These are phyloP conservation scores for Elymnias hypermnestra DNA, from an alignment of 1,140 invertebrate genomes.

Conservation along the genomic window DNA sequence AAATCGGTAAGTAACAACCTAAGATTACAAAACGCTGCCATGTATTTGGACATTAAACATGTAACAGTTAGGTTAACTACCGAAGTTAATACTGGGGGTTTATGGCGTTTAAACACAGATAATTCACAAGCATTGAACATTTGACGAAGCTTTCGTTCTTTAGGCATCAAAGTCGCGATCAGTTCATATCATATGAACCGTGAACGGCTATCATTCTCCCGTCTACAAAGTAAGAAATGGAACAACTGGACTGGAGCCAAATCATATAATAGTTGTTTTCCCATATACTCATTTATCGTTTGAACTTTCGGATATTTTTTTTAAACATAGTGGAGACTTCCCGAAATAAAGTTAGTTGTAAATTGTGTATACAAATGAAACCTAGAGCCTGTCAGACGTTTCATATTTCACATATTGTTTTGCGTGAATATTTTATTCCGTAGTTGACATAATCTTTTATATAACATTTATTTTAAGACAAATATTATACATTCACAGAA, in stretches of 20 bases:
- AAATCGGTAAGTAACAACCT: too few relatives aligned
- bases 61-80: slow-evolving; percentile 56
- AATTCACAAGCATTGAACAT: slow-evolving; percentile 30
- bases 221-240: slow-evolving; percentile 54
- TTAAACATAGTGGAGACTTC: too few relatives aligned
- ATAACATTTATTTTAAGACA: too few relatives aligned
- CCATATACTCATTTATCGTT: slow-evolving; percentile 21
- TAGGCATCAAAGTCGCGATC: slow-evolving; percentile 55
- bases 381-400: slow-evolving; percentile 45
- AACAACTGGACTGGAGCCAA: slow-evolving; percentile 59
- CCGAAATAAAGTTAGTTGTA: slow-evolving; percentile 43
- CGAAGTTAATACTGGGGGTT: slow-evolving; percentile 49
- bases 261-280: slow-evolving; percentile 40
- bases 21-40: slow-evolving; percentile 22
- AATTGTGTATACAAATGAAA: slow-evolving; percentile 47
- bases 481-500: too few relatives aligned
- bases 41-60: slow-evolving; percentile 34
- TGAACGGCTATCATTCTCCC: slow-evolving; percentile 56
- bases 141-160: slow-evolving; percentile 50
- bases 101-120: slow-evolving; percentile 27
- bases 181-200: slow-evolving; percentile 51
- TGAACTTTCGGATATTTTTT: slow-evolving; percentile 24
- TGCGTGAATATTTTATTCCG: slow-evolving; percentile 21
- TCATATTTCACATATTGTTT: slow-evolving; percentile 47
- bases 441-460: slow-evolving; percentile 1